phyloP scores from a whole-genome alignment of 2,797 vertebrate species.

The Basileuterus tristriatus region DNA sequence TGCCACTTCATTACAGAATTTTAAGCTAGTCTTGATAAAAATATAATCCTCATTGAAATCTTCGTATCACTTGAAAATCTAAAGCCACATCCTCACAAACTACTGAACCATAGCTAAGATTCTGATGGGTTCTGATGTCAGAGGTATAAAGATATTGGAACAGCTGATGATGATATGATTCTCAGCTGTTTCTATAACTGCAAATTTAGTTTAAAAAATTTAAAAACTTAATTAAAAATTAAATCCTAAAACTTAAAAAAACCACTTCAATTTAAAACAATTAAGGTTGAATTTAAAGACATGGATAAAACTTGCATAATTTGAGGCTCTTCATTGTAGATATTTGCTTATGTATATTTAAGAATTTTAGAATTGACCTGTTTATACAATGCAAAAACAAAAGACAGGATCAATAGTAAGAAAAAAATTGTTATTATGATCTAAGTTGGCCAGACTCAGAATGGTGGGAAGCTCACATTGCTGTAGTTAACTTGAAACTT shows the following conservation, averaged over 20 bases:
- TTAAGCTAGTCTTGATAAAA: neutral
- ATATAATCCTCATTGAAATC: neutral
- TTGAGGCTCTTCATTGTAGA: neutral
- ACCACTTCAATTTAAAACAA: neutral
- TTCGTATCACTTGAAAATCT: neutral
- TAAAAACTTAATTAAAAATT: neutral
- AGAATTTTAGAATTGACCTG: neutral
- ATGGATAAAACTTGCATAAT: neutral
- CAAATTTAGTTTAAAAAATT: neutral
- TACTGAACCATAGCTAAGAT: neutral
- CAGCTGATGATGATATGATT: neutral
- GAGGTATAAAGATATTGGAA: neutral
- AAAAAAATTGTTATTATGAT: neutral
- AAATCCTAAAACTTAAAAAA: neutral
- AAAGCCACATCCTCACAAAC: neutral
- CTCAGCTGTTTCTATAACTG: neutral
- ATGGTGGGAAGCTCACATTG: neutral
- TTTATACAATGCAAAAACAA: neutral
- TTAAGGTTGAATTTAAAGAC: neutral
- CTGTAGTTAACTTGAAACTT: neutral
- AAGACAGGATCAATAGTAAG: neutral
- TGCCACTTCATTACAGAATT: neutral
- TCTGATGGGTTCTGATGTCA: neutral
- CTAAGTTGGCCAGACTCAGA: fast-evolving
- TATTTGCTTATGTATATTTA: neutral